Evolutionary conservation across 2,797 vertebrate genomes (phyloP).

Genomic region (Bufotes viridis): DNA sequence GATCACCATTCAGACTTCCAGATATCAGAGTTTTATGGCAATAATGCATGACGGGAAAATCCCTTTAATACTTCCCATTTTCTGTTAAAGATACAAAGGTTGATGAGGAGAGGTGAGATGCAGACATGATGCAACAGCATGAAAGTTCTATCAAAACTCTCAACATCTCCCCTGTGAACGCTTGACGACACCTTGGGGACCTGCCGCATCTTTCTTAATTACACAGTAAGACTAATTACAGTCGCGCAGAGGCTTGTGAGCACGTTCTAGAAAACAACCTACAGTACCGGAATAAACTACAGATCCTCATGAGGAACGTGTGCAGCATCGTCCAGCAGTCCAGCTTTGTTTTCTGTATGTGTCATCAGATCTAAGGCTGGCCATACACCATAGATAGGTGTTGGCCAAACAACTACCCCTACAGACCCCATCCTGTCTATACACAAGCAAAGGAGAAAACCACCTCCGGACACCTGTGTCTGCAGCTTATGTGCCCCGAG

Average conservation of each 20-base stretch:
- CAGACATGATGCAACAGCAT: slow-evolving; percentile 54
- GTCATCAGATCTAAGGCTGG: background rate
- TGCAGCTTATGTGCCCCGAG: no score
- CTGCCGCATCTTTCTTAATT: slow-evolving; percentile 43
- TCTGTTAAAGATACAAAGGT: background rate
- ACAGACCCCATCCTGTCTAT: no score
- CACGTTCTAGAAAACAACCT: slow-evolving; percentile 45
- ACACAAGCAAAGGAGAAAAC: no score
- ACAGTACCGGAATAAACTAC: slow-evolving; percentile 1
- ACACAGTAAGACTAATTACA: slow-evolving; percentile 52
- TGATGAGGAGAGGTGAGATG: background rate
- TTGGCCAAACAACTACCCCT: no score
- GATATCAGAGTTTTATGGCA: background rate
- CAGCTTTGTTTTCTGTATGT: background rate
- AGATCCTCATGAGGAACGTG: background rate
- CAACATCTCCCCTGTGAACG: slow-evolving; percentile 44
- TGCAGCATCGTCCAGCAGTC: background rate
- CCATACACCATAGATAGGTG: no score
- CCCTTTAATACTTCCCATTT: background rate
- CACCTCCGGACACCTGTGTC: no score
- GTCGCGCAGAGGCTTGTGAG: background rate
- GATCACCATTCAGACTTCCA: background rate
- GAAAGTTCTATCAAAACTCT: slow-evolving; percentile 49
- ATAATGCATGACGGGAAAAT: background rate
- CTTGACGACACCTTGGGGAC: slow-evolving; percentile 3